A percentile compares a stretch with the other conserved stretches of the same genome.
phyloP scores from a whole-genome alignment of 2,113 vertebrate species.

The Campylomormyrus numenius region DNA sequence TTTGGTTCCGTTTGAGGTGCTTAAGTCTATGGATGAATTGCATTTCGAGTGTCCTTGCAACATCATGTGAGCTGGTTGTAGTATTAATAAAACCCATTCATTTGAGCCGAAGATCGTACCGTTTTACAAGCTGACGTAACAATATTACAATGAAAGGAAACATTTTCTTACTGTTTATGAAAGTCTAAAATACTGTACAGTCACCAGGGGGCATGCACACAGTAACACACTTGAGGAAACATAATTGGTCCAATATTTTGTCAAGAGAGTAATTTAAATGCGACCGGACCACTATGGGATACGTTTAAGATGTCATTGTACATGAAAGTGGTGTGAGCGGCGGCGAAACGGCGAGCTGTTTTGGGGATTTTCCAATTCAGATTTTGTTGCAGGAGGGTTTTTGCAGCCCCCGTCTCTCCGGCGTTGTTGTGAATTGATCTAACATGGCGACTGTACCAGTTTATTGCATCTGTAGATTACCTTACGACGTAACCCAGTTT shows the following conservation, averaged over 20 bases:
- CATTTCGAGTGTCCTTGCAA: constrained; percentile 24
- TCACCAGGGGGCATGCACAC: constrained; percentile 72
- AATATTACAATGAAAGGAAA: constrained; percentile 50
- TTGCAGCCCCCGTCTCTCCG: constrained; percentile 56
- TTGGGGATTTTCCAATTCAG: constrained; percentile 58
- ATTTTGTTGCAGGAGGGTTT: constrained; percentile 60
- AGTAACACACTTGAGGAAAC: constrained; percentile 56
- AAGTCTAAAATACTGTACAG: constrained; percentile 55
- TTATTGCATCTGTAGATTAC: constrained; percentile 95
- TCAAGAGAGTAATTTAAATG: constrained; percentile 38
- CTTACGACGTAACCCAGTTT: constrained; percentile 97
- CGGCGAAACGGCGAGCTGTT: constrained; percentile 56
- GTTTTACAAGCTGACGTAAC: constrained; percentile 62
- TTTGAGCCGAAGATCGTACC: constrained; percentile 33
- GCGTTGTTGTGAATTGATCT: constrained; percentile 74
- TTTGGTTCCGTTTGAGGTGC: constrained; percentile 19
- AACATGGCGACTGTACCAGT: constrained; percentile 98
- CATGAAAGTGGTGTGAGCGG: constrained; percentile 31
- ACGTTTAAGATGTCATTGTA: constrained; percentile 40
- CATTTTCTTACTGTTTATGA: constrained; percentile 49
- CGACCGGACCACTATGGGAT: constrained; percentile 39
- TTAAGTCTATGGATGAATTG: constrained; percentile 13
- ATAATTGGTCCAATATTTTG: constrained; percentile 41
- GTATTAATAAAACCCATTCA: constrained; percentile 39
- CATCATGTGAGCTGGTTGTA: constrained; percentile 22